phyloP scores from a whole-genome alignment of 2,113 vertebrate genomes.

The Leuciscus idus region DNA sequence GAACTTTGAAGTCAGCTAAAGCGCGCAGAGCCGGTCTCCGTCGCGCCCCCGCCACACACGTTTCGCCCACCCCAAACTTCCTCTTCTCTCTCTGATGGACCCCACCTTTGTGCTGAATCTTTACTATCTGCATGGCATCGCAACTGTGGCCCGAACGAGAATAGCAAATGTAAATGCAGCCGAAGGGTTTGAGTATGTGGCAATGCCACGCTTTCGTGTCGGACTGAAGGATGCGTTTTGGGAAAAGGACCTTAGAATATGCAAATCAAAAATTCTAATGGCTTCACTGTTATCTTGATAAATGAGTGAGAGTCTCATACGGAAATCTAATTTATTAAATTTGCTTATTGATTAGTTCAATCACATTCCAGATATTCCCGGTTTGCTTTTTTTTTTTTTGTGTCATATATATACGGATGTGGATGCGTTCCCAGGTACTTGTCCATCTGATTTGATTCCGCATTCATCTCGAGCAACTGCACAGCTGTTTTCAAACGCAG shows the following conservation, averaged over 20 bases:
- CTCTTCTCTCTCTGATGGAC: slow-evolving; percentile 37
- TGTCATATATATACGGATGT: neutral
- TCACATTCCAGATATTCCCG: slow-evolving; percentile 44
- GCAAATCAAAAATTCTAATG: slow-evolving; percentile 47
- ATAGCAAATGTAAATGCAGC: slow-evolving; percentile 77
- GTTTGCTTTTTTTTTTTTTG: slow-evolving; percentile 10
- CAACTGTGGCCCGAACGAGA: slow-evolving; percentile 76
- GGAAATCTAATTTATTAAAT: slow-evolving; percentile 35
- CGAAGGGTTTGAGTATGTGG: slow-evolving; percentile 64
- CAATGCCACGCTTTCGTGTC: slow-evolving; percentile 56
- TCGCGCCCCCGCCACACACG: slow-evolving; percentile 20
- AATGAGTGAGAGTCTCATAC: slow-evolving; percentile 34
- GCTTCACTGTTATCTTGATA: slow-evolving; percentile 46
- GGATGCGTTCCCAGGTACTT: slow-evolving; percentile 11
- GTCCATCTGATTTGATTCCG: slow-evolving; percentile 7
- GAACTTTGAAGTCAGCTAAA: slow-evolving; percentile 84
- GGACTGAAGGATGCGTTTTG: neutral
- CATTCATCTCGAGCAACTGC: slow-evolving; percentile 21
- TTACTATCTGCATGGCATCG: slow-evolving; percentile 86
- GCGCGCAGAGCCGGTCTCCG: slow-evolving; percentile 81
- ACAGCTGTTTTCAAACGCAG: slow-evolving; percentile 32
- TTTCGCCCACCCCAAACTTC: slow-evolving; percentile 37
- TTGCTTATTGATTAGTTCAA: slow-evolving; percentile 15
- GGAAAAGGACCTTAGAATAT: slow-evolving; percentile 47
- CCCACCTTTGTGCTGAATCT: slow-evolving; percentile 50